Base-by-base conservation (phyloP, 2,888 invertebrate species). In the Archips crataeganus region DNA sequence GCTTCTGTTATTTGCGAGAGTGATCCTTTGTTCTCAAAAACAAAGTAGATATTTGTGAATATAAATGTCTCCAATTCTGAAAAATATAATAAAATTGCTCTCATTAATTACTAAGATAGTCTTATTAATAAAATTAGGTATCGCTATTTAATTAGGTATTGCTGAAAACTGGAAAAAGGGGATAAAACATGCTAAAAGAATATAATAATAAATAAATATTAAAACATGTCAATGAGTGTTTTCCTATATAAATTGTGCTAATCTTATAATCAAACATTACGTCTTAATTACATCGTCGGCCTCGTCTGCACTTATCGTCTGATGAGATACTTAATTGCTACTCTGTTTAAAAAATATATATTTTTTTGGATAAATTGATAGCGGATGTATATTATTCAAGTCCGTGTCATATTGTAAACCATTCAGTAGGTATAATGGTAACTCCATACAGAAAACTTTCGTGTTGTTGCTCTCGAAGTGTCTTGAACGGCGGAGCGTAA, bases 41-140 rank as follows among this genome's bases (percentile, higher is more conserved):
- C 64, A 74, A 64, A 73, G 66, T 65, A 65, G 45, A 39, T 64
- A 59, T 65, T 64, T 64, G 49, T 45, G 59, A 69, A 59, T 49
- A 75, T 62, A 73, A 70, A 75, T 73, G 67, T 70, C 57, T 3
- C 54, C 39, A 36, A 49, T 72, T 73, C 42, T 47, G 66, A 57
- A 59, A 72, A 71, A 54, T 71, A 45, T 51, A 13, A 69, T 60
- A 45, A 71, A 75, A 65, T 69, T 72, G 45, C 47, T 54, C 54
- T 36, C 64, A 39, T 74, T 60, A 23, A 42, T 39, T 32, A 57
- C 36, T 23, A 2, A 15, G 39, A 42, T 57, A 15, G 32, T 42
- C 15, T 36, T 39, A 63, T 65, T 57, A 64, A 70, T 70, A 3
- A 62, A 11, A 39, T 15, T 49, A n/a, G 13, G 49, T 49, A 49